Percentiles rank a stretch among this genome's conserved stretches.
Evolutionary conservation across 2,797 vertebrate species (phyloP).

Genomic region (Malacoraja senta): DNA sequence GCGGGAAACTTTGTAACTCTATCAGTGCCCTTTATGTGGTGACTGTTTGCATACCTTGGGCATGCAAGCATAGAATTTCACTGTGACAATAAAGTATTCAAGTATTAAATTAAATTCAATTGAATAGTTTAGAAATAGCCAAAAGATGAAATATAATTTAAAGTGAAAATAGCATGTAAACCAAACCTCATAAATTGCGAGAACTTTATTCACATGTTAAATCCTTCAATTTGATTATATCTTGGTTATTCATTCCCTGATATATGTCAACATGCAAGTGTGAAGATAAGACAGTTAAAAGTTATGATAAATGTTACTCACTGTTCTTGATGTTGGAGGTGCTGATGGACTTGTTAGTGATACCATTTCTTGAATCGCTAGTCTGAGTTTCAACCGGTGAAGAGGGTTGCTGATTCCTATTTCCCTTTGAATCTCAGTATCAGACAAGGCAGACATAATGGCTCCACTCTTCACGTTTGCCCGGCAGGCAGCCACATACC

Average conservation of each 20-base stretch:
- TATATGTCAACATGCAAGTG: not conserved
- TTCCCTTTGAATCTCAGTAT: constrained; percentile 95
- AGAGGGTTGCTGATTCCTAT: constrained; percentile 96
- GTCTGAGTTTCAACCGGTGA: constrained; percentile 86
- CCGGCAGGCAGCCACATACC: constrained; percentile 93
- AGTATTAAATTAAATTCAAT: no score
- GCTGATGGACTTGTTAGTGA: constrained; percentile 93
- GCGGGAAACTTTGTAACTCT: no score
- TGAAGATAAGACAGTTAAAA: not conserved
- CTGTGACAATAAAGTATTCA: no score
- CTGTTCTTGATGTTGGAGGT: constrained; percentile 91
- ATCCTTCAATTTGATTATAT: not conserved
- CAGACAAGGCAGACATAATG: constrained; percentile 94
- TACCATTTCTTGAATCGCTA: constrained; percentile 98
- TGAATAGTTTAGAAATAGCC: not conserved
- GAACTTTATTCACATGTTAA: not conserved
- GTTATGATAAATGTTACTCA: constrained; percentile 63
- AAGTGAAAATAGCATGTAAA: not conserved
- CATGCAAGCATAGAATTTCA: no score
- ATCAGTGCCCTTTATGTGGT: no score
- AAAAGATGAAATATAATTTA: no score
- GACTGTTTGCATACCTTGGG: no score
- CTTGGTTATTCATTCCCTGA: not conserved
- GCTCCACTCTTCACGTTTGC: constrained; percentile 96
- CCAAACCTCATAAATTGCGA: not conserved